These are phyloP conservation scores for Neosalanx taihuensis DNA, from an alignment of 2,797 vertebrate genomes.

Conservation along the genomic window DNA sequence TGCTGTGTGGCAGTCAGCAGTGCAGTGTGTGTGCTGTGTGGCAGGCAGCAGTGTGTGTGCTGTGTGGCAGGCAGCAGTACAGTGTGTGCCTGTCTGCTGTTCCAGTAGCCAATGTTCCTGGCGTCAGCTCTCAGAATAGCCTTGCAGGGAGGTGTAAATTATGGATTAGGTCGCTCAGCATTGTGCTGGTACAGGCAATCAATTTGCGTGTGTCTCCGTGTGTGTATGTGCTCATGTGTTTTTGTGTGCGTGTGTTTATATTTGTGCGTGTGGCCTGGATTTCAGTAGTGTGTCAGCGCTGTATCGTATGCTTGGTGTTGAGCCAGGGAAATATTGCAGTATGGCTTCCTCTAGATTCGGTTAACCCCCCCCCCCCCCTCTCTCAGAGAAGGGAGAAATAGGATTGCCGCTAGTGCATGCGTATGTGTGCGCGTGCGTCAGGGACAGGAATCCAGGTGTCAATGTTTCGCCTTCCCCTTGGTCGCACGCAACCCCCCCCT, in stretches of 20 bases:
- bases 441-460: too few species aligned
- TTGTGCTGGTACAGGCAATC: slow-evolving; percentile 38
- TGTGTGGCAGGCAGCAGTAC: too few species aligned
- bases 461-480: too few species aligned
- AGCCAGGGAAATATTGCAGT: slow-evolving; percentile 45
- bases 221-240: slow-evolving; percentile 12
- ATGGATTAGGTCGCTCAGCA: slow-evolving; percentile 64
- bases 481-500: neutral
- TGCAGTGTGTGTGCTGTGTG: too few species aligned
- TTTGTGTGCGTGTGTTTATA: slow-evolving; percentile 5
- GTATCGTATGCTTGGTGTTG: slow-evolving; percentile 31
- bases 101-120: slow-evolving; percentile 66
- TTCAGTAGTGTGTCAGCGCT: slow-evolving; percentile 33
- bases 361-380: slow-evolving; percentile 9
- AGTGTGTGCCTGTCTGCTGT: slow-evolving; percentile 46
- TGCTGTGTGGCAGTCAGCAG: too few species aligned
- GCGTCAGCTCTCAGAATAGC: slow-evolving; percentile 62
- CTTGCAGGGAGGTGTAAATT: slow-evolving; percentile 67
- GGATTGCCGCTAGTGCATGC: neutral
- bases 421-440: neutral
- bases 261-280: slow-evolving; percentile 32
- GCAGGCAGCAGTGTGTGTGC: too few species aligned
- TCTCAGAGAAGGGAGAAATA: neutral
- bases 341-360: slow-evolving; percentile 23
- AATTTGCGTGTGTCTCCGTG: slow-evolving; percentile 4